phyloP scores from a whole-genome alignment of 2,888 invertebrate genomes.

The Amphipoea oculea region DNA sequence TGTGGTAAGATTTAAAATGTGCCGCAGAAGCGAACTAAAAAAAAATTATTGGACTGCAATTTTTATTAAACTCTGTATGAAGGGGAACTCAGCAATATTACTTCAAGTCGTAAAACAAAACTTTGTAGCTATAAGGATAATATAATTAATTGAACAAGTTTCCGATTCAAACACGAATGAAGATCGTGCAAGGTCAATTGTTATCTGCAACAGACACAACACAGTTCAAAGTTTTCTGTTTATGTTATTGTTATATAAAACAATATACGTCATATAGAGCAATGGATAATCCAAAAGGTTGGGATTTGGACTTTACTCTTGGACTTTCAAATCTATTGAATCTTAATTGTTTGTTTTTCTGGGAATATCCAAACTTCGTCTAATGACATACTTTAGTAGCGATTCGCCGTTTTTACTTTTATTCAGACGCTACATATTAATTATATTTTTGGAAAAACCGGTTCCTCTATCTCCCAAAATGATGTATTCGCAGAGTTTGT shows the following conservation, averaged over 20 bases:
- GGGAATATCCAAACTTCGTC: neutral
- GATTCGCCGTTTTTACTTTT: neutral
- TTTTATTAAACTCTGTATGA: neutral
- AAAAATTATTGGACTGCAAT: too few species aligned
- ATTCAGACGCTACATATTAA: neutral
- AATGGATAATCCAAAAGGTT: slow-evolving; percentile 19
- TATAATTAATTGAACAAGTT: neutral
- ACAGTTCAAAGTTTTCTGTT: slow-evolving; percentile 28
- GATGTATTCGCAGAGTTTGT: neutral
- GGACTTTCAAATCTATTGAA: slow-evolving; percentile 2
- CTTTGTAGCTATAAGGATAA: neutral
- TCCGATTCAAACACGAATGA: slow-evolving; percentile 1
- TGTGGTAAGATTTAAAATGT: neutral
- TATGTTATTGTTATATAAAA: neutral
- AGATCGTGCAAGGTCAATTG: slow-evolving; percentile 34
- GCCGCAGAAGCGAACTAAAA: too few species aligned
- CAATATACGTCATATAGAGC: slow-evolving; percentile 20
- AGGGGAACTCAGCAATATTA: neutral
- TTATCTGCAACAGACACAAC: slow-evolving; percentile 23
- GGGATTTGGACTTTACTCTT: neutral
- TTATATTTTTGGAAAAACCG: neutral
- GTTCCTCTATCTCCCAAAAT: neutral
- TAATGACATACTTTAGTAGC: neutral
- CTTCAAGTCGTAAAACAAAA: neutral
- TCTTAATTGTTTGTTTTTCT: slow-evolving; percentile 1